Conservation (phyloP, 2,888 invertebrate species). For the Ypsolopha scabrella region DNA sequence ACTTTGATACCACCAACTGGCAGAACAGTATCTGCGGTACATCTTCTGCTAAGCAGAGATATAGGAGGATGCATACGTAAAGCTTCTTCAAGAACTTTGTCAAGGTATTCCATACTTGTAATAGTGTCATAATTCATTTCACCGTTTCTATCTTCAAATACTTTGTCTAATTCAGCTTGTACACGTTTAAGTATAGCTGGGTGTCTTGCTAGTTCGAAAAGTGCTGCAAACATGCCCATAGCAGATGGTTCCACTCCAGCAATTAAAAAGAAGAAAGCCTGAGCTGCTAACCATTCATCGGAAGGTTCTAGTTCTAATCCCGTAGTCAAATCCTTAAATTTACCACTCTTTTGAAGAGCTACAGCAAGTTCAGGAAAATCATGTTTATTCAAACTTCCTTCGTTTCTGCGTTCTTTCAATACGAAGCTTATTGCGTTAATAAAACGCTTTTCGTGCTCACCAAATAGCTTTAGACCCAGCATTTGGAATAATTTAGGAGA, state of each 20-base stretch:
- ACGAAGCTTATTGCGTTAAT: slow-evolving; percentile 36
- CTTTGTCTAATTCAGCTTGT: slow-evolving; percentile 37
- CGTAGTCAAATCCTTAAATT: slow-evolving; percentile 25
- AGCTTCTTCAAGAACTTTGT: slow-evolving; percentile 31
- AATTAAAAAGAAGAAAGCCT: slow-evolving; percentile 43
- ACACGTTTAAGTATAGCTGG: slow-evolving; percentile 30
- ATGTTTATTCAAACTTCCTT: slow-evolving; percentile 26
- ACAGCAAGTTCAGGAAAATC: slow-evolving; percentile 44
- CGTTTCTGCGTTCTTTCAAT: slow-evolving; percentile 24
- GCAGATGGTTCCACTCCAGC: slow-evolving; percentile 51
- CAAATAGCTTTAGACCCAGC: slow-evolving; percentile 28
- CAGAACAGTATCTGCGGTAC: slow-evolving; percentile 27
- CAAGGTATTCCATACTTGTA: slow-evolving; percentile 32
- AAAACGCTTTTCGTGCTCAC: slow-evolving; percentile 32
- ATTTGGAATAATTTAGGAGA: slow-evolving; percentile 18
- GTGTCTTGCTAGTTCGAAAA: slow-evolving; percentile 36
- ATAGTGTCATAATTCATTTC: slow-evolving; percentile 29
- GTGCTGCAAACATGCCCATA: slow-evolving; percentile 26
- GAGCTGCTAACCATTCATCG: slow-evolving; percentile 37
- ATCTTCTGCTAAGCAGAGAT: slow-evolving; percentile 26
- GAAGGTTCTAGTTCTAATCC: slow-evolving; percentile 34
- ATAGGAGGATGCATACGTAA: slow-evolving; percentile 37
- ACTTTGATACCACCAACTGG: slow-evolving; percentile 39
- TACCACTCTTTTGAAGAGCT: slow-evolving; percentile 31
- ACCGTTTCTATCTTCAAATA: slow-evolving; percentile 21